phyloP scores from a whole-genome alignment of 2,888 invertebrate species.

The Metellina segmentata region DNA sequence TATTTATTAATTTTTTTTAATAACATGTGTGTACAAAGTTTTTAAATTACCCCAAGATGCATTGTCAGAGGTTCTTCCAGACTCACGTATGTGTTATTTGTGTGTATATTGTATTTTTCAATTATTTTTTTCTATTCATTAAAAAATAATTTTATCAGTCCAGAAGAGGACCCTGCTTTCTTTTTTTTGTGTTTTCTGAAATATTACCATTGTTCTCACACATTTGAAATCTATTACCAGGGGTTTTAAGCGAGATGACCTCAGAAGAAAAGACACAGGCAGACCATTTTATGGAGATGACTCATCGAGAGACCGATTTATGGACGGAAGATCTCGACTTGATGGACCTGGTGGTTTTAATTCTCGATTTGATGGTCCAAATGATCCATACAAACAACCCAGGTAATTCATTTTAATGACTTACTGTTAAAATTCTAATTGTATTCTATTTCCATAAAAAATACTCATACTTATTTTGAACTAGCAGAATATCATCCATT shows the following conservation, averaged over 20 bases:
- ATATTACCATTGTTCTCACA: not conserved
- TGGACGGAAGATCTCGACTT: conserved; percentile 39
- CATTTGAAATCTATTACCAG: not conserved
- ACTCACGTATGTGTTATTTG: too few species aligned
- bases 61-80: too few species aligned
- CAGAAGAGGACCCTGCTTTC: too few species aligned
- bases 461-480: not conserved
- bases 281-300: conserved; percentile 59
- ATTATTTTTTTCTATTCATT: too few species aligned
- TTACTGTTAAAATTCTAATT: not conserved
- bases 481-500: too few species aligned
- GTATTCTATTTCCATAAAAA: not conserved
- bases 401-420: conserved; percentile 10
- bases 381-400: conserved; percentile 33
- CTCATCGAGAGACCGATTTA: conserved; percentile 55
- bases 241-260: conserved; percentile 61
- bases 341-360: conserved; percentile 22
- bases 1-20: too few species aligned
- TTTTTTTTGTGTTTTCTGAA: not conserved
- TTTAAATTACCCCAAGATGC: too few species aligned
- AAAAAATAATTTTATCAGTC: too few species aligned
- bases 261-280: conserved; percentile 45
- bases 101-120: not conserved
- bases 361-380: conserved; percentile 62
- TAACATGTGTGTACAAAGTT: too few species aligned